These are phyloP conservation scores for Saimiri boliviensis DNA, from an alignment of 2,113 vertebrate genomes.

Conservation along the genomic window DNA sequence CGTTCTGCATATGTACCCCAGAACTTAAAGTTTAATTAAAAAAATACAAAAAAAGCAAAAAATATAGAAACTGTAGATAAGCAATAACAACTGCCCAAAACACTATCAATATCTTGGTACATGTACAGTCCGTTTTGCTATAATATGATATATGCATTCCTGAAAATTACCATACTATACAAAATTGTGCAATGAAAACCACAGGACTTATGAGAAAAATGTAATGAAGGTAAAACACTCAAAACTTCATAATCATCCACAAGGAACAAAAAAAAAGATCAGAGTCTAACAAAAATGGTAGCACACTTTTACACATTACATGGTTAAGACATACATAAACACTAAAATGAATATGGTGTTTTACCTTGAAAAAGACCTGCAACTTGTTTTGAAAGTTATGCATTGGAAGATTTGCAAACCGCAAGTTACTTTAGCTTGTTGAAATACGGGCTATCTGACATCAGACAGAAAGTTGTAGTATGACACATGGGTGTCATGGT, in stretches of 20 bases:
- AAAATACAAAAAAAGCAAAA: too few relatives aligned
- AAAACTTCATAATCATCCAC: not conserved
- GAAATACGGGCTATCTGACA: not conserved
- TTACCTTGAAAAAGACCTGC: not conserved
- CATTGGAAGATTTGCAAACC: not conserved
- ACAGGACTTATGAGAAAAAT: not conserved
- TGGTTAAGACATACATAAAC: not conserved
- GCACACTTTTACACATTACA: not conserved
- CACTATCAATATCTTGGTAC: not conserved
- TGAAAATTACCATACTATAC: not conserved
- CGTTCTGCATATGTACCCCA: too few relatives aligned
- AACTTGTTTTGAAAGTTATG: not conserved
- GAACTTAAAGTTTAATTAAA: too few relatives aligned
- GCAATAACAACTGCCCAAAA: not conserved
- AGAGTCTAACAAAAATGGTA: not conserved
- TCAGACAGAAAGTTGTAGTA: not conserved
- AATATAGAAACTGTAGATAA: not conserved
- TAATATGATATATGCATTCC: not conserved
- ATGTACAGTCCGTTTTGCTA: not conserved
- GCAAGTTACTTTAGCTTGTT: not conserved
- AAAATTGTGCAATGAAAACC: not conserved
- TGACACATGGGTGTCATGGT: accelerated
- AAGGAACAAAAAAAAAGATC: not conserved
- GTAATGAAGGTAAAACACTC: not conserved
- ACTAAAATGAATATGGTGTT: not conserved